phyloP scores from a whole-genome alignment of 2,888 invertebrate species.

The Biston betularia region DNA sequence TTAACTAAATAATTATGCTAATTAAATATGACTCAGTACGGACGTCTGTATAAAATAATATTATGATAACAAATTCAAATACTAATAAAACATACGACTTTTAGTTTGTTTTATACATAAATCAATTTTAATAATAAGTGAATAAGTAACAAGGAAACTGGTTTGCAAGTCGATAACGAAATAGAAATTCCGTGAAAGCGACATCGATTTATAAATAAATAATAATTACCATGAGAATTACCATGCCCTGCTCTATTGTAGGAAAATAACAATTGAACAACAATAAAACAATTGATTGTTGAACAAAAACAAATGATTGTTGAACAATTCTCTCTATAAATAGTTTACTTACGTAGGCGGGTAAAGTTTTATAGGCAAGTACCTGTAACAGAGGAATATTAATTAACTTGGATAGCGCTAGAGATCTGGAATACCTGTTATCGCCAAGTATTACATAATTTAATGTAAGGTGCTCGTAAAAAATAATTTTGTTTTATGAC shows the following conservation, averaged over 20 bases:
- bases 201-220: conserved; percentile 48
- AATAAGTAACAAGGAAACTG: neutral
- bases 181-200: conserved; percentile 62
- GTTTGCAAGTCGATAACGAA: conserved; percentile 51
- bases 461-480: neutral
- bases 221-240: conserved; percentile 69
- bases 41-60: no score
- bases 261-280: no score
- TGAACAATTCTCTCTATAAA: conserved; percentile 26
- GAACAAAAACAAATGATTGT: no score
- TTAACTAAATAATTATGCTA: no score
- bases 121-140: no score
- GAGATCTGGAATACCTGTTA: conserved; percentile 19
- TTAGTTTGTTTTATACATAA: no score
- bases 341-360: conserved; percentile 32
- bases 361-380: conserved; percentile 27
- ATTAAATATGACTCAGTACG: no score
- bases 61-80: no score
- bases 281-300: no score
- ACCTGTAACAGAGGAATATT: conserved; percentile 33
- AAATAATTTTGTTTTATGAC: no score
- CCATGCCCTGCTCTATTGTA: conserved; percentile 60
- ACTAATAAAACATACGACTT: no score
- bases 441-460: neutral
- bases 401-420: conserved; percentile 17